A percentile compares a stretch with the other conserved stretches of the same genome.
These are phyloP conservation scores for Lutraria lutraria DNA, from an alignment of 2,888 invertebrate species.

Conservation along the genomic window DNA sequence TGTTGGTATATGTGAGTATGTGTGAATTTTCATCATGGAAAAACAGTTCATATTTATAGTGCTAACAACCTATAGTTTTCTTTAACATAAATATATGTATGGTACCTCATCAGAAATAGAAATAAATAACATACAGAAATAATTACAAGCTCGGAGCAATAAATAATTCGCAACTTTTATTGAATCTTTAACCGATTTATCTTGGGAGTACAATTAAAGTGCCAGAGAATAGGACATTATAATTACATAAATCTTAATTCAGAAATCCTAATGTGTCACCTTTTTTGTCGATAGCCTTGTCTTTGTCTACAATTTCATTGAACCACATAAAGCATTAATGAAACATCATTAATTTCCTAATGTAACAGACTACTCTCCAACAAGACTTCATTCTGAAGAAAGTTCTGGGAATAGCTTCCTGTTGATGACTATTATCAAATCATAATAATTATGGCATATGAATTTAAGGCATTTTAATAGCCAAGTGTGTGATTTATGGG, in stretches of 20 bases:
- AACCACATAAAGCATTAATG: background rate
- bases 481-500: background rate
- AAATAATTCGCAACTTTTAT: background rate
- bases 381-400: background rate
- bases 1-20: too few species aligned
- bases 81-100: too few species aligned
- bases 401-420: background rate
- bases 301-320: constrained; percentile 5
- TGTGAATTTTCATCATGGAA: too few species aligned
- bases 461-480: background rate
- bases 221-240: background rate
- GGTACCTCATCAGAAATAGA: background rate
- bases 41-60: too few species aligned
- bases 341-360: background rate
- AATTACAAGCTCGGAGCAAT: background rate
- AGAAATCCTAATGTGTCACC: background rate
- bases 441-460: background rate
- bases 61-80: too few species aligned
- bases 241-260: background rate
- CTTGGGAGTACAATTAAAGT: background rate
- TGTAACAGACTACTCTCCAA: background rate
- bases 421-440: background rate
- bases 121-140: background rate
- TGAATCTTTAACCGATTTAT: background rate
- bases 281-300: background rate